Percentiles rank a stretch among this genome's conserved stretches.
Evolutionary conservation across 1,140 invertebrate genomes (phyloP).

Genomic region (Bombus confusus): DNA sequence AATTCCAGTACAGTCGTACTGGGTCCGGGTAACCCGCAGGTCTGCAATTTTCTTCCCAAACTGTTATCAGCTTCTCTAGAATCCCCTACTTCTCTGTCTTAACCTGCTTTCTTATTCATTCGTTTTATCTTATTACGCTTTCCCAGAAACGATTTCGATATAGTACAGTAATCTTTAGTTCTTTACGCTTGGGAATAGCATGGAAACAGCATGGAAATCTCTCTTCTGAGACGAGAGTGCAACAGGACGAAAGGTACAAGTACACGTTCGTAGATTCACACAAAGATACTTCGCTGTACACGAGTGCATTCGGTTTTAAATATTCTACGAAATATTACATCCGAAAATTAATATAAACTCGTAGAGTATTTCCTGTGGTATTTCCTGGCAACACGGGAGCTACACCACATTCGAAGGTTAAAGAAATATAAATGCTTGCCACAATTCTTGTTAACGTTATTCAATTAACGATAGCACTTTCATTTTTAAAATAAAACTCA

Average conservation of each 20-base stretch:
- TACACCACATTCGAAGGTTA: no score
- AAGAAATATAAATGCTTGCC: no score
- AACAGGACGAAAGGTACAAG: background rate
- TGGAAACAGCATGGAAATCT: background rate
- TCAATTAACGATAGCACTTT: no score
- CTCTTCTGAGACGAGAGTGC: background rate
- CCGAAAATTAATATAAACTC: constrained; percentile 2
- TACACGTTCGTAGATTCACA: constrained; percentile 6
- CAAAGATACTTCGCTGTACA: background rate
- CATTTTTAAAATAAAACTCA: no score
- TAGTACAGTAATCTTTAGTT: background rate
- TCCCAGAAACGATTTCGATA: background rate
- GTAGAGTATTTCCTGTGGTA: background rate
- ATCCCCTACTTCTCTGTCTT: background rate
- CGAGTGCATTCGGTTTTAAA: constrained; percentile 12
- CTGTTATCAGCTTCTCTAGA: constrained; percentile 2
- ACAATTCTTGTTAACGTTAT: no score
- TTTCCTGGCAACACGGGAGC: background rate
- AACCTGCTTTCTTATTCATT: background rate
- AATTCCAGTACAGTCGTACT: background rate
- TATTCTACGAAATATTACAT: constrained; percentile 18
- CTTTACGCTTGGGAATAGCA: no score
- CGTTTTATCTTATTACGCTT: background rate
- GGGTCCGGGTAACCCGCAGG: background rate
- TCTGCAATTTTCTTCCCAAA: constrained; percentile 24